A percentile compares a stretch with the other conserved stretches of the same genome.
Evolutionary conservation across 2,113 vertebrate genomes (phyloP).

Genomic region (Gobio gobio): DNA sequence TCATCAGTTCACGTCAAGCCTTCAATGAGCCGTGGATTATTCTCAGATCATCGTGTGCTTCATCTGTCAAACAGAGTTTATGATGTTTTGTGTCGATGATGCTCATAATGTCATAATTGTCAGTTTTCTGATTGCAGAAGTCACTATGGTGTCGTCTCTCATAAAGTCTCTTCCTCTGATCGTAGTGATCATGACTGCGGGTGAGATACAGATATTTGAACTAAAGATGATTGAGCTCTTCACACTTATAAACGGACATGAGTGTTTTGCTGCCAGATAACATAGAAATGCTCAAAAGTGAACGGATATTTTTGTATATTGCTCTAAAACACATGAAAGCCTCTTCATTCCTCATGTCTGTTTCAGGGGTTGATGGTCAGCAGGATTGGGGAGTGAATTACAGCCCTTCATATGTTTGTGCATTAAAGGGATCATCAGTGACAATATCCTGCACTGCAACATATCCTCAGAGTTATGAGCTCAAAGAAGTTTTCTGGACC

Average conservation of each 20-base stretch:
- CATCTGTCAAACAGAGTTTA: not conserved
- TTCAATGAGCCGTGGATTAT: not conserved
- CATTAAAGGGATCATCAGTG: conserved; percentile 27
- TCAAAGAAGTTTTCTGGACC: not conserved
- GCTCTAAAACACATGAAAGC: not conserved
- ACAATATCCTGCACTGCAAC: not conserved
- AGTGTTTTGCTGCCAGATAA: not conserved
- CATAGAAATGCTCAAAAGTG: not conserved
- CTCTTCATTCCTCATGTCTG: not conserved
- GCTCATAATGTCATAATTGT: not conserved
- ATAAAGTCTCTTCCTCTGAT: conserved; percentile 9
- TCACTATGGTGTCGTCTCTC: not conserved
- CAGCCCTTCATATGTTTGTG: conserved; percentile 12
- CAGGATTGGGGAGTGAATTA: conserved; percentile 11
- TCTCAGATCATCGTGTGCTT: not conserved
- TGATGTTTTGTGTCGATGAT: not conserved
- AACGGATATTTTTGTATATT: not conserved
- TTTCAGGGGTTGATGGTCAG: conserved; percentile 12
- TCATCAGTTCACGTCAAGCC: not conserved
- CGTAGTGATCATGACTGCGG: conserved; percentile 8
- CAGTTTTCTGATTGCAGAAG: not conserved
- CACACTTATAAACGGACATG: not conserved
- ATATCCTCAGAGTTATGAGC: not conserved
- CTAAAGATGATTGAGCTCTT: not conserved
- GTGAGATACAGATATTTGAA: not conserved